These are phyloP conservation scores for Phaethornis superciliosus DNA, from an alignment of 2,113 vertebrate genomes.

Conservation along the genomic window DNA sequence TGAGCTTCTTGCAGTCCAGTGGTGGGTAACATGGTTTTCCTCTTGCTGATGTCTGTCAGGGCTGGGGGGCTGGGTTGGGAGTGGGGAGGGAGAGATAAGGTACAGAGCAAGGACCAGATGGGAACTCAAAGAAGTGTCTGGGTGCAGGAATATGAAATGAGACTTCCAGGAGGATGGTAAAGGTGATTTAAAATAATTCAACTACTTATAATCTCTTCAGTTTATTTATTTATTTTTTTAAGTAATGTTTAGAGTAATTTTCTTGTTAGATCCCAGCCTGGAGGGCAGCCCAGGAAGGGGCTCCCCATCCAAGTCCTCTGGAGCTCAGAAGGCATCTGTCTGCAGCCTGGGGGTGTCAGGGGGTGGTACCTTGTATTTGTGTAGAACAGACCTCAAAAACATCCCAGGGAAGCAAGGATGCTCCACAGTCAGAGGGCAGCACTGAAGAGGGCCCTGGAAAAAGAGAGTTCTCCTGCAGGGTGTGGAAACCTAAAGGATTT, in stretches of 20 bases:
- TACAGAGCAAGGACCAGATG: background rate
- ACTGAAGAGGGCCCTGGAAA: background rate
- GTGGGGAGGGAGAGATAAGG: fast-evolving
- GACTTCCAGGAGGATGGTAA: background rate
- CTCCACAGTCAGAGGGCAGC: background rate
- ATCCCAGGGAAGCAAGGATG: background rate
- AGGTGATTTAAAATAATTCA: background rate
- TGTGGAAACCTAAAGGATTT: slow-evolving; percentile 24
- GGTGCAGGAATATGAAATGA: background rate
- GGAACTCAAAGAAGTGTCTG: background rate
- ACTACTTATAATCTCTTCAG: too few relatives aligned
- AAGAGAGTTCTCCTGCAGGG: background rate
- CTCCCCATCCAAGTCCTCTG: fast-evolving
- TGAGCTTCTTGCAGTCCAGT: fast-evolving
- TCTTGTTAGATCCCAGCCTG: background rate
- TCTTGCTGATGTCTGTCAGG: fast-evolving
- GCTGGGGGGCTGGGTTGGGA: background rate
- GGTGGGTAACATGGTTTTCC: background rate
- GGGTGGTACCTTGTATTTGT: background rate
- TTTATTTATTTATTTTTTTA: too few relatives aligned
- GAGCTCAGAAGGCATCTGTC: background rate
- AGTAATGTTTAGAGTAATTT: background rate
- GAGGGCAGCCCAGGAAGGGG: background rate
- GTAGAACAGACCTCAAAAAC: background rate
- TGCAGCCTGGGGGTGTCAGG: fast-evolving